Percentiles rank a stretch among this genome's conserved stretches.
Evolutionary conservation across 2,888 invertebrate genomes (phyloP).

Genomic region (Calameuta idolon): DNA sequence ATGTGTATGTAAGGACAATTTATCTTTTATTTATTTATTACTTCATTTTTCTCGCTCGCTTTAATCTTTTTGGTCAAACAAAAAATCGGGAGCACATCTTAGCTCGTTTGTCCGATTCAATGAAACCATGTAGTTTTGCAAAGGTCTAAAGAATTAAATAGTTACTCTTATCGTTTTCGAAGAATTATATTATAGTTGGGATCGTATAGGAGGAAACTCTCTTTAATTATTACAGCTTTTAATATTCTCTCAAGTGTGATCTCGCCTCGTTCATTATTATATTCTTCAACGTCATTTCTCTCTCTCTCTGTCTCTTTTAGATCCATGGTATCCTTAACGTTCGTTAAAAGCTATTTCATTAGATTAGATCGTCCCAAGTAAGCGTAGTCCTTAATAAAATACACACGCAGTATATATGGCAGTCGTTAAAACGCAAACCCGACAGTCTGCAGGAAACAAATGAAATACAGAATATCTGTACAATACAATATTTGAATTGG

Average conservation of each 20-base stretch:
- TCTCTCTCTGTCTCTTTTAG: constrained; percentile 42
- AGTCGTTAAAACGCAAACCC: constrained; percentile 47
- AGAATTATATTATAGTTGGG: constrained; percentile 39
- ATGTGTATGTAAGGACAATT: background rate
- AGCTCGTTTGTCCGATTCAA: background rate
- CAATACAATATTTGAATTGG: background rate
- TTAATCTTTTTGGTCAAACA: background rate
- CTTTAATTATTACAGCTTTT: constrained; percentile 50
- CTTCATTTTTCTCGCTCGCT: constrained; percentile 7
- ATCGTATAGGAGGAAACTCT: constrained; percentile 50
- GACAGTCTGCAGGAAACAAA: constrained; percentile 16
- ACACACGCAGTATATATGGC: constrained; percentile 44
- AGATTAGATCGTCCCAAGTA: constrained; percentile 60
- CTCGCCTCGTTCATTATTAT: constrained; percentile 34
- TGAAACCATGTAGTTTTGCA: constrained; percentile 18
- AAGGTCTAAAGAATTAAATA: constrained; percentile 39
- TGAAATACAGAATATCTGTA: constrained; percentile 1
- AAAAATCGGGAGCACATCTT: background rate
- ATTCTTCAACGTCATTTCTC: constrained; percentile 40
- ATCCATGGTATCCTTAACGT: constrained; percentile 57
- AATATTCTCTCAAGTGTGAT: constrained; percentile 31
- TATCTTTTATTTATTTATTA: background rate
- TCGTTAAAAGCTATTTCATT: constrained; percentile 63
- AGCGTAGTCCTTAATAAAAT: constrained; percentile 60
- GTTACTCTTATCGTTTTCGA: constrained; percentile 26